Conservation (phyloP, 1,140 invertebrate genomes). For the Ips nitidus region DNA sequence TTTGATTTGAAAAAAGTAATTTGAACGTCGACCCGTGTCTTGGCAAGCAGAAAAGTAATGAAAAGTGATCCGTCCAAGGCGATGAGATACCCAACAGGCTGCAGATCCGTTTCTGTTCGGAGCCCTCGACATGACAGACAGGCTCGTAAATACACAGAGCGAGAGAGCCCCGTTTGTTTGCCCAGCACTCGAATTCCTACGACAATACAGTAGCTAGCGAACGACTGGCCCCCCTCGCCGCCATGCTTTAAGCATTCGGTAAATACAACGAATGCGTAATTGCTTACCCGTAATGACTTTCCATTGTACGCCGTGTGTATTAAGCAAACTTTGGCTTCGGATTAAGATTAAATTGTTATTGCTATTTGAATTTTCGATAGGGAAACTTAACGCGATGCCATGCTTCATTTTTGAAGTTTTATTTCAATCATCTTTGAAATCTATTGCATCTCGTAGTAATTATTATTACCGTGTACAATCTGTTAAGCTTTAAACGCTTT, state of each 20-base stretch:
- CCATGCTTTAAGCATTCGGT: conserved; percentile 33
- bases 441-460: no score
- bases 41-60: not conserved
- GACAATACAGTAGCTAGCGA: conserved; percentile 56
- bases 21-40: no score
- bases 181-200: conserved; percentile 50
- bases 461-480: no score
- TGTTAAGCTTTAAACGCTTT: no score
- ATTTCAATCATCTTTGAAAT: no score
- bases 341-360: conserved; percentile 34
- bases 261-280: conserved; percentile 42
- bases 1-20: no score
- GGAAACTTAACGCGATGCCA: not conserved
- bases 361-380: conserved; percentile 16
- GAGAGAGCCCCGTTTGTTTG: conserved; percentile 45
- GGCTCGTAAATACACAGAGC: conserved; percentile 47
- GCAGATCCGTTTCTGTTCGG: conserved; percentile 16
- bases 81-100: conserved; percentile 4
- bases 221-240: conserved; percentile 46
- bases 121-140: conserved; percentile 32
- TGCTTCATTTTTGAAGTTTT: no score
- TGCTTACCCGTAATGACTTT: conserved; percentile 41
- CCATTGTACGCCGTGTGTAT: conserved; percentile 37
- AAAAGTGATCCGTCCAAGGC: not conserved
- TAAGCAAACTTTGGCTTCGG: conserved; percentile 33